Evolutionary conservation across 2,888 invertebrate genomes (phyloP).

Genomic region (Chrysolina oricalcia): DNA sequence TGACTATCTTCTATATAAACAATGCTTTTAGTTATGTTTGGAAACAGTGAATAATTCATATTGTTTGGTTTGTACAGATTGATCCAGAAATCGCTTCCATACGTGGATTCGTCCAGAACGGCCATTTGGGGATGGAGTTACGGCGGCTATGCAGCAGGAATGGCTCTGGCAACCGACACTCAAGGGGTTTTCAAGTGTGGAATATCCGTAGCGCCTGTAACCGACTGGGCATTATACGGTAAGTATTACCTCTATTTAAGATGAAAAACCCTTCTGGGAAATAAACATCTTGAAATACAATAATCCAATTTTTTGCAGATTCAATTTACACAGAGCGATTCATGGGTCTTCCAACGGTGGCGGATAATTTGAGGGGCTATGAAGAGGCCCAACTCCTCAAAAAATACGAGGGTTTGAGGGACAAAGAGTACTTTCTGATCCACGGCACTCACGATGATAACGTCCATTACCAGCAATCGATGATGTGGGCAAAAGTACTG

Average conservation of each 20-base stretch:
- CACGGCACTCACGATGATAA: slow-evolving; percentile 97
- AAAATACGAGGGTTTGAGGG: slow-evolving; percentile 75
- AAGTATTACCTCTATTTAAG: slow-evolving; percentile 56
- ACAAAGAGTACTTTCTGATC: slow-evolving; percentile 90
- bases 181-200: slow-evolving; percentile 91
- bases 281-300: background rate
- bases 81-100: slow-evolving; percentile 79
- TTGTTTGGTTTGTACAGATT: slow-evolving; percentile 70
- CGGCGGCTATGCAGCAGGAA: slow-evolving; percentile 94
- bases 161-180: slow-evolving; percentile 87
- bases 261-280: background rate
- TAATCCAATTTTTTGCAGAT: slow-evolving; percentile 76
- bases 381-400: slow-evolving; percentile 83
- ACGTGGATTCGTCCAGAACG: slow-evolving; percentile 85
- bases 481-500: slow-evolving; percentile 90
- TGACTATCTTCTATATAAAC: too few species aligned
- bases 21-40: too few species aligned
- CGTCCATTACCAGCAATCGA: slow-evolving; percentile 97
- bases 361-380: slow-evolving; percentile 85
- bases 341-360: slow-evolving; percentile 86
- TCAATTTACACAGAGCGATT: slow-evolving; percentile 98
- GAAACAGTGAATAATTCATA: too few species aligned
- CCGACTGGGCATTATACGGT: slow-evolving; percentile 98
- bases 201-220: slow-evolving; percentile 96
- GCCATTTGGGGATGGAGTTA: slow-evolving; percentile 99